Percentiles rank a stretch among this genome's conserved stretches.
These are phyloP conservation scores for Pararge aegeria DNA, from an alignment of 1,140 invertebrate genomes.

Conservation along the genomic window DNA sequence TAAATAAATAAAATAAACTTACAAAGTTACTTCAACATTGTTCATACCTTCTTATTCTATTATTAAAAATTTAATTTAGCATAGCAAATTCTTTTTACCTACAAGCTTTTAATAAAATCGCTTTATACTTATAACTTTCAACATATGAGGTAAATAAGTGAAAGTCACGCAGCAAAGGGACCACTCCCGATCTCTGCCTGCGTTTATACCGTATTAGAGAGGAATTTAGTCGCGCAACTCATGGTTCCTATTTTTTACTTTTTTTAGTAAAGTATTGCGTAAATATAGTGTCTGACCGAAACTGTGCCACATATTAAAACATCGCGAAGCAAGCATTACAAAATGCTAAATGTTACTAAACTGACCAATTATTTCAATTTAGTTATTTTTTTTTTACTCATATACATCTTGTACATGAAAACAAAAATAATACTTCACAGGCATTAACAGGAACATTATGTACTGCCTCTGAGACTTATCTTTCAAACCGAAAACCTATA, in stretches of 20 bases:
- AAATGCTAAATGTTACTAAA: neutral
- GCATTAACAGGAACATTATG: too few species aligned
- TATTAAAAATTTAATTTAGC: too few species aligned
- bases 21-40: too few species aligned
- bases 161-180: conserved; percentile 23
- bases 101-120: neutral
- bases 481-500: too few species aligned
- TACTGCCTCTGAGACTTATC: too few species aligned
- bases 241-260: neutral
- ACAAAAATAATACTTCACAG: too few species aligned
- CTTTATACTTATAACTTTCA: conserved; percentile 14
- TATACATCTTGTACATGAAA: too few species aligned
- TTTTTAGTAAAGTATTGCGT: neutral
- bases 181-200: conserved; percentile 15
- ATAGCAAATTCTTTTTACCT: neutral
- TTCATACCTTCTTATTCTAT: too few species aligned
- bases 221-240: neutral
- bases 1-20: too few species aligned
- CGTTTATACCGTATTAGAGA: neutral
- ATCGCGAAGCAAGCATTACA: neutral
- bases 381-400: too few species aligned
- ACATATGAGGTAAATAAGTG: conserved; percentile 17
- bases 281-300: neutral
- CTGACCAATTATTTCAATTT: neutral
- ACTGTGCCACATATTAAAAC: neutral